Evolutionary conservation across 1,140 invertebrate species (phyloP).

Genomic region (Macrocentrus cingulum): DNA sequence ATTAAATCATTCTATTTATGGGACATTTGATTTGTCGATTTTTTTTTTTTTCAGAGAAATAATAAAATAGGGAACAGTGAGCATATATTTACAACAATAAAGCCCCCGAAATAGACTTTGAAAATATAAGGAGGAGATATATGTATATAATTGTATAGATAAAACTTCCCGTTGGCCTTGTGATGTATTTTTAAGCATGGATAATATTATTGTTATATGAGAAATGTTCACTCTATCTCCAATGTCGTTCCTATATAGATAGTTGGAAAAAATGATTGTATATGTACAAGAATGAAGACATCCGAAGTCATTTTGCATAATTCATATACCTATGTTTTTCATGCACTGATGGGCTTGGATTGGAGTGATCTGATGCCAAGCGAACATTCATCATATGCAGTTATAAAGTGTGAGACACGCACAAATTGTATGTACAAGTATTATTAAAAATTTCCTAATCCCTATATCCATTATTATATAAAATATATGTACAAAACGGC

Average conservation of each 20-base stretch:
- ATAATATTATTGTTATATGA: conserved; percentile 50
- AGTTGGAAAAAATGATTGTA: too few relatives aligned
- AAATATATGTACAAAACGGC: conserved; percentile 38
- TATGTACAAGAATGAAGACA: too few relatives aligned
- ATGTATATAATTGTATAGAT: conserved; percentile 13
- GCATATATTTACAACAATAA: conserved; percentile 66
- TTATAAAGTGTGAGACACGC: conserved; percentile 50
- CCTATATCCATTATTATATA: conserved; percentile 27
- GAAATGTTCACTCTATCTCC: conserved; percentile 65
- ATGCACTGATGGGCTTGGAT: too few relatives aligned
- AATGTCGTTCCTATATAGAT: too few relatives aligned
- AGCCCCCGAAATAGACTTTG: conserved; percentile 55
- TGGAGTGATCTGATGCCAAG: not conserved
- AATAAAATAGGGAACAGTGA: conserved; percentile 58
- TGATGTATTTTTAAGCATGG: conserved; percentile 54
- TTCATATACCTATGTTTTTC: too few relatives aligned
- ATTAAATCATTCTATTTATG: not conserved
- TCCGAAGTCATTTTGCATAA: too few relatives aligned
- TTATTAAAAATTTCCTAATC: conserved; percentile 29
- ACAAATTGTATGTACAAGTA: conserved; percentile 12
- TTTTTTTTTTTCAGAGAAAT: conserved; percentile 36
- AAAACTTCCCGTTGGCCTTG: not conserved
- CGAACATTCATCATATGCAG: conserved; percentile 63
- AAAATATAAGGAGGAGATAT: conserved; percentile 28
- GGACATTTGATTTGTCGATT: conserved; percentile 28